Evolutionary conservation across 2,888 invertebrate genomes (phyloP).

Genomic region (Idaea biselata): DNA sequence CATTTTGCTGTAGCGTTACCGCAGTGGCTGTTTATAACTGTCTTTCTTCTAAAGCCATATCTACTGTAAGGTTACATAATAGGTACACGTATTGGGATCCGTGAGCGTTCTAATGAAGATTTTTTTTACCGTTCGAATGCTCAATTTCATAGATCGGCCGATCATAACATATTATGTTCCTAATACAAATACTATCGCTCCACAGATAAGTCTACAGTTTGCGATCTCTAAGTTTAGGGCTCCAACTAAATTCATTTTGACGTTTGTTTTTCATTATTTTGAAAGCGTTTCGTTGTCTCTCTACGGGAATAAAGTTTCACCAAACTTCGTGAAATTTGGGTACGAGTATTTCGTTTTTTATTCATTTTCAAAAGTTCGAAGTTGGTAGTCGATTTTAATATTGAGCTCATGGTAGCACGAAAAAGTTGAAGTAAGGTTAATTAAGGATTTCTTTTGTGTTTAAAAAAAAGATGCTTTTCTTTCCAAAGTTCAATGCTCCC

Average conservation of each 20-base stretch:
- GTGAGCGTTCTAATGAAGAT: too few relatives aligned
- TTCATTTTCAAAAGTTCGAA: constrained; percentile 3
- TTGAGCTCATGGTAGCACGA: background rate
- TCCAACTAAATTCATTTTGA: constrained; percentile 35
- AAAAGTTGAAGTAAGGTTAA: constrained; percentile 6
- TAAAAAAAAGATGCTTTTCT: background rate
- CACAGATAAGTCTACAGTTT: constrained; percentile 6
- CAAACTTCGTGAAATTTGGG: background rate
- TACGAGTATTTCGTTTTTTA: constrained; percentile 14
- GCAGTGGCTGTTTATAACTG: too few relatives aligned
- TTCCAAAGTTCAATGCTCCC: background rate
- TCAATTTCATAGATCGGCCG: too few relatives aligned
- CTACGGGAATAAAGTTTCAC: constrained; percentile 29
- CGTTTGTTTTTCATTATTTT: constrained; percentile 48
- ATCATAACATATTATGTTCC: too few relatives aligned
- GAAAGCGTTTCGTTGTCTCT: constrained; percentile 49
- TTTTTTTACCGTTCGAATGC: too few relatives aligned
- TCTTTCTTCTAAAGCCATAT: too few relatives aligned
- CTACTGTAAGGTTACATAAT: too few relatives aligned
- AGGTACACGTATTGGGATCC: too few relatives aligned
- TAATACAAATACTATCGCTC: background rate
- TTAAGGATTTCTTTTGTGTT: background rate
- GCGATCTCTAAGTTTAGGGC: constrained; percentile 12
- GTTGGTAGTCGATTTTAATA: constrained; percentile 6
- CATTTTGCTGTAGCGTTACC: too few relatives aligned